These are phyloP conservation scores for Manis javanica DNA, from an alignment of 2,797 vertebrate genomes.

Conservation along the genomic window DNA sequence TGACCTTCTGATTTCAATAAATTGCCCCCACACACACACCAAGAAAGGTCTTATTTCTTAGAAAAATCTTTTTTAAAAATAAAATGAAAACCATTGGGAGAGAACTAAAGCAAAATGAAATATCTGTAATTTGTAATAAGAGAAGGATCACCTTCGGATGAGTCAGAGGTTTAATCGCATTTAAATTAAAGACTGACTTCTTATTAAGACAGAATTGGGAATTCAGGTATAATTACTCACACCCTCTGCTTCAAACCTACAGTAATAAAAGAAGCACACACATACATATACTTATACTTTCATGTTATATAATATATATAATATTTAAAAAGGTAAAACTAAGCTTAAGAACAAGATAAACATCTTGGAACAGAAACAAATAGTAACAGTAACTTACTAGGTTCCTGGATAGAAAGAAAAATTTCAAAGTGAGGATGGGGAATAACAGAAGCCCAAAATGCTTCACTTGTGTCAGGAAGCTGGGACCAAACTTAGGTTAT, in stretches of 20 bases:
- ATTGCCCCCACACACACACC: background rate
- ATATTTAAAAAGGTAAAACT: background rate
- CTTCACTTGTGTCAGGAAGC: background rate
- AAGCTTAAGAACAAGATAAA: background rate
- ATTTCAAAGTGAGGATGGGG: background rate
- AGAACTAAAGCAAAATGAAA: slow-evolving; percentile 60
- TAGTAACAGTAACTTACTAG: background rate
- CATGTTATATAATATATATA: background rate
- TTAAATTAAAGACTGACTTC: slow-evolving; percentile 61
- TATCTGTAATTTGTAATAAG: slow-evolving; percentile 27
- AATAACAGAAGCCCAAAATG: background rate
- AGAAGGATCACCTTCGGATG: slow-evolving; percentile 5
- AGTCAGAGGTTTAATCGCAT: slow-evolving; percentile 50
- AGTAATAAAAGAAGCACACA: background rate
- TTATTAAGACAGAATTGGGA: slow-evolving; percentile 56
- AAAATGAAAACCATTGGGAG: background rate
- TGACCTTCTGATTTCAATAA: background rate
- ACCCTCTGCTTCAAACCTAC: background rate
- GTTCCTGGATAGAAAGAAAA: background rate
- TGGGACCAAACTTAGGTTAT: background rate
- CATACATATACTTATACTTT: background rate
- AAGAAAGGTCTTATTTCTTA: background rate
- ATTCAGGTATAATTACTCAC: background rate
- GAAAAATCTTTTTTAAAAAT: background rate
- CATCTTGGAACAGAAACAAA: slow-evolving; percentile 1